A percentile compares a stretch with the other conserved stretches of the same genome.
These are phyloP conservation scores for Drosophila falleni DNA, from an alignment of 2,888 invertebrate genomes.

Conservation along the genomic window DNA sequence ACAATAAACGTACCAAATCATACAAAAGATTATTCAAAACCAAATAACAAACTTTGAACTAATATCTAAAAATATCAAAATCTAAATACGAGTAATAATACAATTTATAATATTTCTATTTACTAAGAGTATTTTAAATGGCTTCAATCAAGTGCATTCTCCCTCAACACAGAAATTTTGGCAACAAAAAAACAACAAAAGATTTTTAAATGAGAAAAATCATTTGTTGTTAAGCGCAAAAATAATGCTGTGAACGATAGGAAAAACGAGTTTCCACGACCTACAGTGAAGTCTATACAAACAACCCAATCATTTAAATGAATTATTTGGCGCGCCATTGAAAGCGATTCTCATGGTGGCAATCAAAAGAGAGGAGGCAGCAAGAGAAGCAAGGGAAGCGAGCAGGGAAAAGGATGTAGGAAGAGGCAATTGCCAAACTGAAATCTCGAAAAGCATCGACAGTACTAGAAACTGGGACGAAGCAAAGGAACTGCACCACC, in stretches of 20 bases:
- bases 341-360: conserved; percentile 52
- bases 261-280: conserved; percentile 71
- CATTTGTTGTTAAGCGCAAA: conserved; percentile 7
- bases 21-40: no score
- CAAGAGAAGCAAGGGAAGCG: conserved; percentile 7
- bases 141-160: conserved; percentile 12
- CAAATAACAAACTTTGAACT: no score
- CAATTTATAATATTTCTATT: no score
- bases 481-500: conserved; percentile 24
- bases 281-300: conserved; percentile 52
- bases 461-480: conserved; percentile 13
- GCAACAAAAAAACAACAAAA: conserved; percentile 22
- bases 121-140: conserved; percentile 13
- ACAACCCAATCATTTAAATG: conserved; percentile 80
- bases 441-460: conserved; percentile 45
- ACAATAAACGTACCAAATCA: no score
- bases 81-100: no score
- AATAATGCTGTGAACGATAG: conserved; percentile 59
- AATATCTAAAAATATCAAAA: no score
- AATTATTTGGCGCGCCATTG: conserved; percentile 69
- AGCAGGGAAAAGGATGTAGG: conserved; percentile 48
- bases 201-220: conserved; percentile 32
- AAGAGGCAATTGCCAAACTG: conserved; percentile 29
- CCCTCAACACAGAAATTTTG: conserved; percentile 16
- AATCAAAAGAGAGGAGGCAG: neutral